These are phyloP conservation scores for Danio aesculapii DNA, from an alignment of 2,797 vertebrate species.

Conservation along the genomic window DNA sequence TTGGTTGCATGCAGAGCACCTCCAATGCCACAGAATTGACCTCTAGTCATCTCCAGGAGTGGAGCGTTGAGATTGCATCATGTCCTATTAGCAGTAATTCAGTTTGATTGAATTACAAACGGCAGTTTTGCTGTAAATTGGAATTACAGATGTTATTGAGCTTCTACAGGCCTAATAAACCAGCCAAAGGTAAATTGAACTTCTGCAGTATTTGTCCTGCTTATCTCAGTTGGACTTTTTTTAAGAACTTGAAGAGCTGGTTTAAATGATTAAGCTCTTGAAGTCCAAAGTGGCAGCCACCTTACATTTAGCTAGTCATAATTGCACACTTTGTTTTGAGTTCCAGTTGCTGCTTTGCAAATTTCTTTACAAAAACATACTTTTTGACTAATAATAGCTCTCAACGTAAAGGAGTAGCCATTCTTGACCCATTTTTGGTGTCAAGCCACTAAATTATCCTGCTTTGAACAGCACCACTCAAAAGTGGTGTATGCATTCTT, in stretches of 20 bases:
- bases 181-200: not conserved
- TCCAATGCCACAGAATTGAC: conserved; percentile 64
- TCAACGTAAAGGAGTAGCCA: not conserved
- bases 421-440: not conserved
- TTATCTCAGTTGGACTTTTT: not conserved
- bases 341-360: conserved; percentile 18
- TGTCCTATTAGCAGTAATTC: not conserved
- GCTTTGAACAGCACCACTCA: not conserved
- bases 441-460: not conserved
- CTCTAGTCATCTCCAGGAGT: conserved; percentile 36
- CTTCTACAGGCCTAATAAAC: not conserved
- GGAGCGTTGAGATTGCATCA: not conserved
- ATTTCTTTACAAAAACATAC: not conserved
- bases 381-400: conserved; percentile 26
- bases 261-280: not conserved
- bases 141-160: not conserved
- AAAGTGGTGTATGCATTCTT: not conserved
- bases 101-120: no score
- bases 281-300: not conserved
- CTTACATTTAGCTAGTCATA: conserved; percentile 5
- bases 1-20: conserved; percentile 63
- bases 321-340: conserved; percentile 10
- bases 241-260: conserved; percentile 11
- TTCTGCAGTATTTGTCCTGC: not conserved
- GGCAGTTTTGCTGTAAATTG: no score